A percentile compares a stretch with the other conserved stretches of the same genome.
phyloP scores from a whole-genome alignment of 1,140 invertebrate genomes.

The Neodiprion lecontei region DNA sequence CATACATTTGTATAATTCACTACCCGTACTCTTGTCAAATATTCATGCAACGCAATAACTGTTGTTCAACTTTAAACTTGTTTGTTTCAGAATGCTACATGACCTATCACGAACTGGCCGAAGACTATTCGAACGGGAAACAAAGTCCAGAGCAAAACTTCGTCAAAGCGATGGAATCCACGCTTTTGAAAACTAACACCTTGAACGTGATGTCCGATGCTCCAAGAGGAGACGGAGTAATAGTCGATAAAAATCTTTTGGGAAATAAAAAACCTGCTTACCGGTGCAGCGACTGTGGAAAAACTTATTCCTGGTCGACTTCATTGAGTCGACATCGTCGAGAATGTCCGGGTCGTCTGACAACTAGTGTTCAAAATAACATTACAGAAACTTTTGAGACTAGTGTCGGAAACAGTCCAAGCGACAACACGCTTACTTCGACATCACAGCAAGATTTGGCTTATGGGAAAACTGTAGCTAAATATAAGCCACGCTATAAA shows the following conservation, averaged over 20 bases:
- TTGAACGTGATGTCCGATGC: not conserved
- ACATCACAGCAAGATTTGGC: not conserved
- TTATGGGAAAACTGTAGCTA: not conserved
- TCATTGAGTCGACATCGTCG: constrained; percentile 17
- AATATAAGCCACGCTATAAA: constrained; percentile 14
- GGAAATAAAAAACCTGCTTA: constrained; percentile 12
- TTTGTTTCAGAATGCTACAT: constrained; percentile 10
- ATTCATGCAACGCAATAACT: too few relatives aligned
- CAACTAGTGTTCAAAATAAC: not conserved
- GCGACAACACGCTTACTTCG: not conserved
- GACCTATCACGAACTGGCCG: not conserved
- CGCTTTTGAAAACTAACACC: not conserved
- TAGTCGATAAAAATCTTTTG: not conserved
- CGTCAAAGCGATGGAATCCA: not conserved
- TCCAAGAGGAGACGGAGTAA: constrained; percentile 1
- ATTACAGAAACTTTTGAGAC: not conserved
- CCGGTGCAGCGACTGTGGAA: constrained; percentile 27
- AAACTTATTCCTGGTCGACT: constrained; percentile 24
- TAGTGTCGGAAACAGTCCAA: not conserved
- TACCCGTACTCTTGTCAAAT: too few relatives aligned
- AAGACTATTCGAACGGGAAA: constrained; percentile 7
- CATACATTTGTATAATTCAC: too few relatives aligned
- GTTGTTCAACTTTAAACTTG: not conserved
- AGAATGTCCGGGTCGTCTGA: constrained; percentile 1
- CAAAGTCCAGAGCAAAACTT: not conserved